These are phyloP conservation scores for Dasyurus viverrinus DNA, from an alignment of 2,113 vertebrate genomes.

Conservation along the genomic window DNA sequence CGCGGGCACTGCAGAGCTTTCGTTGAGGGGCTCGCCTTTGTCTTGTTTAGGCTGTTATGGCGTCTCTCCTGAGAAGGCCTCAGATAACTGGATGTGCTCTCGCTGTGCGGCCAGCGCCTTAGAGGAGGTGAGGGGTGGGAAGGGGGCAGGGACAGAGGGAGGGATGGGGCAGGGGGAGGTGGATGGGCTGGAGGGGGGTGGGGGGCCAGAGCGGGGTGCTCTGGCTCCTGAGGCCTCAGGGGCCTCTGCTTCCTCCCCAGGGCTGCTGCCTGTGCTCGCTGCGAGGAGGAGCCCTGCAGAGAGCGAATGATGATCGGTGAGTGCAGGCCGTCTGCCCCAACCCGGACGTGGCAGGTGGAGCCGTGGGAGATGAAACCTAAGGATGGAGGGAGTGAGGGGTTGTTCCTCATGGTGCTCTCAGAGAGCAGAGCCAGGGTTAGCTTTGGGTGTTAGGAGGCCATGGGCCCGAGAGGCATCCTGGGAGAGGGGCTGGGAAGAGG, in stretches of 20 bases:
- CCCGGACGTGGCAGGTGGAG: background rate
- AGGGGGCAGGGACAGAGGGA: background rate
- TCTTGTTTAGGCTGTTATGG: slow-evolving; percentile 93
- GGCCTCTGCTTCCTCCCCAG: slow-evolving; percentile 80
- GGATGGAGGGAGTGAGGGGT: background rate
- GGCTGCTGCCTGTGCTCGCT: slow-evolving; percentile 97
- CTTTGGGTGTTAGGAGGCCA: background rate
- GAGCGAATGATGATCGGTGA: slow-evolving; percentile 96
- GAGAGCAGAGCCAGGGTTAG: background rate
- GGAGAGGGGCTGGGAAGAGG: background rate
- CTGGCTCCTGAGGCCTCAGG: background rate
- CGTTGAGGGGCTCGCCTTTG: background rate
- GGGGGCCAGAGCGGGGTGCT: slow-evolving; percentile 25
- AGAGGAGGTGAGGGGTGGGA: slow-evolving; percentile 88
- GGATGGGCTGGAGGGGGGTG: too few species aligned
- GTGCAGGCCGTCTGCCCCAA: slow-evolving; percentile 67
- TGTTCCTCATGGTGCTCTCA: background rate
- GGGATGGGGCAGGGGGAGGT: slow-evolving; percentile 54
- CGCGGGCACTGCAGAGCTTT: background rate
- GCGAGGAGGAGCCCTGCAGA: slow-evolving; percentile 96
- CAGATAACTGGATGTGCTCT: slow-evolving; percentile 93
- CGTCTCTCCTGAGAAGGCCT: slow-evolving; percentile 87
- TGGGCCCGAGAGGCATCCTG: background rate
- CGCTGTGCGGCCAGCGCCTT: slow-evolving; percentile 93
- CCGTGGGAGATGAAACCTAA: too few species aligned